Percentiles rank a stretch among this genome's conserved stretches.
These are phyloP conservation scores for Drosophila neocordata DNA, from an alignment of 1,140 invertebrate species.

Conservation along the genomic window DNA sequence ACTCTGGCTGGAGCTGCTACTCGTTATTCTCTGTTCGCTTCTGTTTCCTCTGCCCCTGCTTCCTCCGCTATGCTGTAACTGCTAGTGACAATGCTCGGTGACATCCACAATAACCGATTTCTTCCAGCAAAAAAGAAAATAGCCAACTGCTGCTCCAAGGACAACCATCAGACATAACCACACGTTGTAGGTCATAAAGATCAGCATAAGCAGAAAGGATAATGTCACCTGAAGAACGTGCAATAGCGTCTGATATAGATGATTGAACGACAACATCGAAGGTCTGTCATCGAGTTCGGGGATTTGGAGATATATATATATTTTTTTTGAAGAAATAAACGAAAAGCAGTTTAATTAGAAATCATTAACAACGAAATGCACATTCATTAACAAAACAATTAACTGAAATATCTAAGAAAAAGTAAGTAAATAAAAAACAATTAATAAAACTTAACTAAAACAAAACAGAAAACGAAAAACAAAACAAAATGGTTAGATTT, in stretches of 20 bases:
- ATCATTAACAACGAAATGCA: background rate
- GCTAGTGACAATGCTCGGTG: slow-evolving; percentile 96
- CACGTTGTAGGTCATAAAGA: slow-evolving; percentile 99
- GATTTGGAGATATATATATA: background rate
- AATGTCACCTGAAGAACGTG: slow-evolving; percentile 95
- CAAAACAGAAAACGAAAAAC: background rate
- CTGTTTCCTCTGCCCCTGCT: slow-evolving; percentile 23
- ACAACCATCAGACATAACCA: slow-evolving; percentile 96
- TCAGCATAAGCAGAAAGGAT: slow-evolving; percentile 97
- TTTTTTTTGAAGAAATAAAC: background rate
- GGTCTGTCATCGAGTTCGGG: slow-evolving; percentile 84
- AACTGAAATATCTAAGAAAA: background rate
- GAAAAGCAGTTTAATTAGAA: slow-evolving; percentile 13
- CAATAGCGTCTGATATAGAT: slow-evolving; percentile 93
- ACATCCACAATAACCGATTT: slow-evolving; percentile 95
- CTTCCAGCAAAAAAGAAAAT: slow-evolving; percentile 97
- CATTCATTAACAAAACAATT: background rate
- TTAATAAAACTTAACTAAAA: background rate
- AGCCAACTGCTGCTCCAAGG: slow-evolving; percentile 93
- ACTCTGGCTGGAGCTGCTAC: slow-evolving; percentile 34
- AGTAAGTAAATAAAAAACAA: background rate
- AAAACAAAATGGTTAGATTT: background rate
- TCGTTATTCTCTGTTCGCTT: slow-evolving; percentile 12
- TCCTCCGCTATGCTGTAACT: slow-evolving; percentile 28
- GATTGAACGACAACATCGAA: slow-evolving; percentile 90